phyloP scores from a whole-genome alignment of 2,888 invertebrate species.

The Lithodes maja region DNA sequence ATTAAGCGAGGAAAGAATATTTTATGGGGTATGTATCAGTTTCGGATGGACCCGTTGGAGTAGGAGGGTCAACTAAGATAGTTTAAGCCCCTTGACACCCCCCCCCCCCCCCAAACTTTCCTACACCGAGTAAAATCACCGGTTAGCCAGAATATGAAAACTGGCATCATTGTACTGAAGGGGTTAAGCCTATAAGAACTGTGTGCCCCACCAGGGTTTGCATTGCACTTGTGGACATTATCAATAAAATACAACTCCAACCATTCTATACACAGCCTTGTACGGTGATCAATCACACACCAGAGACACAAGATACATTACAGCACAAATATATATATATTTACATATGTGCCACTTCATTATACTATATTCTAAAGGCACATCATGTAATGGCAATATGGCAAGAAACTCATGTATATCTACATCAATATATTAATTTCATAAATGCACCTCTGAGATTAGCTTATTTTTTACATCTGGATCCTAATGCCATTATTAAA shows the following conservation, averaged over 20 bases:
- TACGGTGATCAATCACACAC: background rate
- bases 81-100: too few relatives aligned
- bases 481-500: conserved; percentile 12
- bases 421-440: conserved; percentile 2
- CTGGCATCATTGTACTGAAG: too few relatives aligned
- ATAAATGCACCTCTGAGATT: background rate
- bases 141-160: too few relatives aligned
- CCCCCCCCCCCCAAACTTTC: too few relatives aligned
- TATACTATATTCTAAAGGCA: background rate
- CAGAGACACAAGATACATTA: background rate
- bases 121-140: too few relatives aligned
- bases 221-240: background rate
- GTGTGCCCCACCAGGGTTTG: background rate
- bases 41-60: too few relatives aligned
- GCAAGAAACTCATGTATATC: background rate
- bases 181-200: background rate
- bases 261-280: conserved; percentile 17
- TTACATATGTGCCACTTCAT: background rate
- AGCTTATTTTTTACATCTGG: background rate
- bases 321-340: background rate
- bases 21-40: too few relatives aligned
- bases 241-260: background rate
- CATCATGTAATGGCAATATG: conserved; percentile 7
- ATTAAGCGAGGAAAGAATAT: too few relatives aligned
- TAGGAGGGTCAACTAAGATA: too few relatives aligned